Conservation (phyloP, 1,140 invertebrate species). For the Whitmania pigra region DNA sequence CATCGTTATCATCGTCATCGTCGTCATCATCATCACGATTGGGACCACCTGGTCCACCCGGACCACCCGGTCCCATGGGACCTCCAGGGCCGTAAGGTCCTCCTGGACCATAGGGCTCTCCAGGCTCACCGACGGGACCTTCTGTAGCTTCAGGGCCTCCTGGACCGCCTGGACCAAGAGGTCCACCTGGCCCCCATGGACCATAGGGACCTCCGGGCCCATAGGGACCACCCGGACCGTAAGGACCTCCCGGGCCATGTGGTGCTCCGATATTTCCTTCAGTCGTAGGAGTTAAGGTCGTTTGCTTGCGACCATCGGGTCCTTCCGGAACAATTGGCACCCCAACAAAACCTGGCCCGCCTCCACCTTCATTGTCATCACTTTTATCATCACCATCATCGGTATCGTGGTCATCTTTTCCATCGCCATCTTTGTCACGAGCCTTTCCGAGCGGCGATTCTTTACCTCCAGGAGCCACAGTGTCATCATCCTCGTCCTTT, state of each 20-base stretch:
- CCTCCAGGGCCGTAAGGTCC: neutral
- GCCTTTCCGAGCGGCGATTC: neutral
- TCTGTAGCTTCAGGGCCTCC: neutral
- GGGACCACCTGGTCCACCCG: neutral
- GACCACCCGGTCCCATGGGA: neutral
- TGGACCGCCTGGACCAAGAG: neutral
- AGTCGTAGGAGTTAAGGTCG: too few relatives aligned
- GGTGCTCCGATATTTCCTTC: too few relatives aligned
- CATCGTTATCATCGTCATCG: neutral
- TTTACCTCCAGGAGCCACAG: neutral
- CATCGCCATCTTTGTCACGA: neutral
- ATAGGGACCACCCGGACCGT: too few relatives aligned
- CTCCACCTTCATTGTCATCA: conserved; percentile 12
- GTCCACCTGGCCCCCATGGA: too few relatives aligned
- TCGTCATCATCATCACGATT: neutral
- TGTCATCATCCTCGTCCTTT: neutral
- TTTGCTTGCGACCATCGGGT: too few relatives aligned
- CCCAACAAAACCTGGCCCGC: neutral
- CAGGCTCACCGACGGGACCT: neutral
- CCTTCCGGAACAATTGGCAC: too few relatives aligned
- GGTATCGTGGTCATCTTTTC: neutral
- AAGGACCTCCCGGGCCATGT: too few relatives aligned
- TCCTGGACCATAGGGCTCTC: neutral
- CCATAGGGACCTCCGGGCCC: too few relatives aligned
- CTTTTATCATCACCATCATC: conserved; percentile 5